Conservation (phyloP, 2,888 invertebrate species). For the Eugnorisma glareosa region DNA sequence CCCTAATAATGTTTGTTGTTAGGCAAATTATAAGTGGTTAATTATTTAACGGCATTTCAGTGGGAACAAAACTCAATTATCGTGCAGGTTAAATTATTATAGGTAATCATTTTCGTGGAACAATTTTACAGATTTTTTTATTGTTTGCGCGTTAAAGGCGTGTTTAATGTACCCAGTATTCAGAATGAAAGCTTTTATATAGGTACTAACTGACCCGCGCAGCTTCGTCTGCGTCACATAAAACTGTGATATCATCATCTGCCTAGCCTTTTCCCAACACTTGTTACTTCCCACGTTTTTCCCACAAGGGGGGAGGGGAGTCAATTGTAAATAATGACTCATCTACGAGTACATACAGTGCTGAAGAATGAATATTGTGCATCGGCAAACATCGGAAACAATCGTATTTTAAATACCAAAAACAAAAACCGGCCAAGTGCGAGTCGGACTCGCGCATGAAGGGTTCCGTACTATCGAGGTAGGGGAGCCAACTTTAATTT, state of each 20-base stretch:
- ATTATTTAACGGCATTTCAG: slow-evolving; percentile 1
- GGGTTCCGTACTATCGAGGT: too few species aligned
- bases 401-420: neutral
- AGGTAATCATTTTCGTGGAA: neutral
- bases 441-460: too few species aligned
- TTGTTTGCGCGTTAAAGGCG: neutral
- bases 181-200: neutral
- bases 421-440: too few species aligned
- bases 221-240: too few species aligned
- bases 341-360: neutral
- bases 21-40: neutral
- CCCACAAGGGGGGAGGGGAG: neutral
- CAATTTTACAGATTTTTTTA: neutral
- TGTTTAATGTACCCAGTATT: neutral
- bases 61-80: neutral
- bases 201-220: too few species aligned
- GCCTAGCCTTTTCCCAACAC: too few species aligned
- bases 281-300: slow-evolving; percentile 3
- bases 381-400: neutral
- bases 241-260: too few species aligned
- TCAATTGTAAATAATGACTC: slow-evolving; percentile 22
- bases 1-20: slow-evolving; percentile 19
- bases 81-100: neutral
- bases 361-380: neutral
- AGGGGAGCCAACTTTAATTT: too few species aligned